These are phyloP conservation scores for Macaria notata DNA, from an alignment of 2,888 invertebrate genomes.

Conservation along the genomic window DNA sequence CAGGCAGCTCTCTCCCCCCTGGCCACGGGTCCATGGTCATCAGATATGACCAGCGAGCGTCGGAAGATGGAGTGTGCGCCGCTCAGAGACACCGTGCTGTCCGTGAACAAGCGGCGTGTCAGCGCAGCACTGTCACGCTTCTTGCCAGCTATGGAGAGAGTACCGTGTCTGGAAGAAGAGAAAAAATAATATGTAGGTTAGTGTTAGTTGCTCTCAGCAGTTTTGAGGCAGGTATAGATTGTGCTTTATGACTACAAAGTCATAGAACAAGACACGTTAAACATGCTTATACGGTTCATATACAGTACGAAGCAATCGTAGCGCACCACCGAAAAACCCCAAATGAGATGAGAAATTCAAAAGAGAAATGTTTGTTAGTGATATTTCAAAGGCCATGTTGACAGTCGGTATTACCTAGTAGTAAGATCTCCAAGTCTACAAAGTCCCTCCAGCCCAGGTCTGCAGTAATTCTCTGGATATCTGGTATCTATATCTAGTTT, in stretches of 20 bases:
- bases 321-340: too few relatives aligned
- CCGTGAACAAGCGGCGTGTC: constrained; percentile 90
- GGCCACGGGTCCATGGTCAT: constrained; percentile 93
- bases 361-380: too few relatives aligned
- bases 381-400: too few relatives aligned
- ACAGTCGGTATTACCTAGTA: constrained; percentile 57
- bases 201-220: too few relatives aligned
- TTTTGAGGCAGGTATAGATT: too few relatives aligned
- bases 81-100: constrained; percentile 87
- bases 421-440: constrained; percentile 91
- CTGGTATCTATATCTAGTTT: constrained; percentile 84
- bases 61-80: constrained; percentile 89
- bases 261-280: too few relatives aligned
- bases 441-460: constrained; percentile 78
- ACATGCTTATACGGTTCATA: too few relatives aligned
- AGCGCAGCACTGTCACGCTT: constrained; percentile 84
- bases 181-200: too few relatives aligned
- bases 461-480: constrained; percentile 83
- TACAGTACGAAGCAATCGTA: too few relatives aligned
- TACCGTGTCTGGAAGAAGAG: constrained; percentile 81
- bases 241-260: too few relatives aligned
- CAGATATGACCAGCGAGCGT: constrained; percentile 92
- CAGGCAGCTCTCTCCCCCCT: constrained; percentile 95
- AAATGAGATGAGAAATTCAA: too few relatives aligned
- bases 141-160: constrained; percentile 88